Percentiles rank a stretch among this genome's conserved stretches.
phyloP scores from a whole-genome alignment of 2,113 vertebrate species.

The Myotis davidii region DNA sequence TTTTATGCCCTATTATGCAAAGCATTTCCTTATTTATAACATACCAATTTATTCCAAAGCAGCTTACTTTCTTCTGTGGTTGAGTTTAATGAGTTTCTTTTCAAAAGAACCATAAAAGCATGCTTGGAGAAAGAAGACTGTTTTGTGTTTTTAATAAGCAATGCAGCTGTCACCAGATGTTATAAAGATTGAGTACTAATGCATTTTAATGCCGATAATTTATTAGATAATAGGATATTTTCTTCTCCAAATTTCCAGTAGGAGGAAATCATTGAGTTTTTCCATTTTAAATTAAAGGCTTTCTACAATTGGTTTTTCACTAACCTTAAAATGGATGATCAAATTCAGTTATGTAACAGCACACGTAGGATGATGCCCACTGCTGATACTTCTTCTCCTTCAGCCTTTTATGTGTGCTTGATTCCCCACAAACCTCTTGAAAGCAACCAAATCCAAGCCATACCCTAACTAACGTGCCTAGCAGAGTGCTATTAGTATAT shows the following conservation, averaged over 20 bases:
- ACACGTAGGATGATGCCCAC: not conserved
- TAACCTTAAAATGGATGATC: conserved; percentile 59
- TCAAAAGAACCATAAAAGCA: conserved; percentile 53
- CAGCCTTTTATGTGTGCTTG: not conserved
- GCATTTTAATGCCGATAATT: conserved; percentile 77
- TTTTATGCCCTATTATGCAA: conserved; percentile 51
- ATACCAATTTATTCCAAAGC: conserved; percentile 62
- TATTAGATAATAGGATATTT: conserved; percentile 72
- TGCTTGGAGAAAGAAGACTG: conserved; percentile 34
- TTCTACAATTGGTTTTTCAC: conserved; percentile 64
- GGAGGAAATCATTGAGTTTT: conserved; percentile 65
- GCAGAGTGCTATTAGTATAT: too few species aligned
- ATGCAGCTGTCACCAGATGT: conserved; percentile 69
- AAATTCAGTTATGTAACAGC: conserved; percentile 51
- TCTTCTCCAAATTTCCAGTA: conserved; percentile 63
- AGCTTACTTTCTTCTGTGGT: conserved; percentile 58
- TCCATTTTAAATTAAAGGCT: conserved; percentile 73
- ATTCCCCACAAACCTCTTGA: not conserved
- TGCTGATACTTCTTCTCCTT: not conserved
- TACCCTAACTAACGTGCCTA: fast-evolving
- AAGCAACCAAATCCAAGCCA: not conserved
- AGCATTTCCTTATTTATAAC: conserved; percentile 68
- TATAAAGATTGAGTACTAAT: conserved; percentile 75
- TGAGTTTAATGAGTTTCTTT: conserved; percentile 67
- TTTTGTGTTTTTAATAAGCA: conserved; percentile 68